Conservation (phyloP, 2,113 vertebrate species). For the Chlamydotis undulata region DNA sequence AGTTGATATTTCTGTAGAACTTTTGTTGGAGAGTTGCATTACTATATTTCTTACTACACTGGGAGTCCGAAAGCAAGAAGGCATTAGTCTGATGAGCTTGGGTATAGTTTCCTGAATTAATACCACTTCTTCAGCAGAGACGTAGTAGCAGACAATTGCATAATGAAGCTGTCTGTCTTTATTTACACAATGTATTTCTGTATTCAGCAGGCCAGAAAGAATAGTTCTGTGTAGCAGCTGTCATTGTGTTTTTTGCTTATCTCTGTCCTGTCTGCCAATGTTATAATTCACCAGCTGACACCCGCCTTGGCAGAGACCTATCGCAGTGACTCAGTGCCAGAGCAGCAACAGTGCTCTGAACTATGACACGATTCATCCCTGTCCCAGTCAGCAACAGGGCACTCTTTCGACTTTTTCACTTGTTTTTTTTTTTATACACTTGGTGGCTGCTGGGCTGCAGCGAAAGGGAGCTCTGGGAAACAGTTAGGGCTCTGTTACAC, state of each 20-base stretch:
- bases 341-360: slow-evolving; percentile 71
- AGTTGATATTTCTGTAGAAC: background rate
- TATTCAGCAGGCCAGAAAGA: slow-evolving; percentile 83
- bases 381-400: slow-evolving; percentile 66
- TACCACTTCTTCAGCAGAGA: slow-evolving; percentile 68
- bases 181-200: slow-evolving; percentile 81
- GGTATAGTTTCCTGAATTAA: slow-evolving; percentile 72
- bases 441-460: background rate
- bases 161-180: slow-evolving; percentile 86
- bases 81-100: slow-evolving; percentile 68
- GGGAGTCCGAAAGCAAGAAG: slow-evolving; percentile 19
- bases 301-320: slow-evolving; percentile 77
- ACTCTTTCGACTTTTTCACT: slow-evolving; percentile 32
- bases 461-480: background rate
- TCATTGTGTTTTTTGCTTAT: slow-evolving; percentile 82
- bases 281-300: slow-evolving; percentile 85
- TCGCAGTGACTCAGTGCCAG: slow-evolving; percentile 70
- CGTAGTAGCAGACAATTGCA: slow-evolving; percentile 77
- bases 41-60: slow-evolving; percentile 5
- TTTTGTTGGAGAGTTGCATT: background rate
- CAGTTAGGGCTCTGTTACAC: slow-evolving; percentile 38
- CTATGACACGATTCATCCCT: slow-evolving; percentile 77
- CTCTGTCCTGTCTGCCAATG: slow-evolving; percentile 81
- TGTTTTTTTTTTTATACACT: background rate
- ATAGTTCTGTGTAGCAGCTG: slow-evolving; percentile 85